Evolutionary conservation across 2,113 vertebrate genomes (phyloP).

Genomic region (Bothrops jararaca): DNA sequence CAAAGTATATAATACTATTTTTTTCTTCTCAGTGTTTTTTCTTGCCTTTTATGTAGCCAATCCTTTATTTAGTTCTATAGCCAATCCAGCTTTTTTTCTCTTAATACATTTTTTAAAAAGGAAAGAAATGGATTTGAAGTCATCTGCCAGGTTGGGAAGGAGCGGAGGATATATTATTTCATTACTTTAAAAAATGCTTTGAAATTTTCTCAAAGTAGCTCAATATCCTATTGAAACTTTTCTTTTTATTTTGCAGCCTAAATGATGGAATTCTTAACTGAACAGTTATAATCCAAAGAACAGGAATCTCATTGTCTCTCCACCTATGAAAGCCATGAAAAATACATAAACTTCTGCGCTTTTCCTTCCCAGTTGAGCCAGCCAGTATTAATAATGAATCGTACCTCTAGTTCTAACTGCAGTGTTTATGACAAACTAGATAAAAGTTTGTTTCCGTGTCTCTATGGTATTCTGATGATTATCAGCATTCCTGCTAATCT

Average conservation of each 20-base stretch:
- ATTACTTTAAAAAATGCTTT: not conserved
- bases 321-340: not conserved
- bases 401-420: constrained; percentile 28
- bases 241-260: constrained; percentile 40
- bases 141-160: not conserved
- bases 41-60: not conserved
- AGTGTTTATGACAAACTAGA: constrained; percentile 62
- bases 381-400: constrained; percentile 22
- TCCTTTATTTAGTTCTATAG: not conserved
- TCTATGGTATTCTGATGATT: constrained; percentile 75
- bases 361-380: constrained; percentile 14
- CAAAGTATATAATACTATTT: not conserved
- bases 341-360: not conserved
- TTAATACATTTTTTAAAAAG: not conserved
- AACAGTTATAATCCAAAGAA: constrained; percentile 37
- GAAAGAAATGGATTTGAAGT: not conserved
- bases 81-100: not conserved
- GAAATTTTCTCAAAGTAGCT: not conserved
- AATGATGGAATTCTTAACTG: constrained; percentile 23
- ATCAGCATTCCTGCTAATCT: constrained; percentile 78
- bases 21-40: not conserved
- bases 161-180: not conserved
- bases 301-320: not conserved
- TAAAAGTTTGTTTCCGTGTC: constrained; percentile 72
- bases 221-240: not conserved